Base-by-base conservation (phyloP, 2,797 vertebrate species). In the Limosa lapponica region DNA sequence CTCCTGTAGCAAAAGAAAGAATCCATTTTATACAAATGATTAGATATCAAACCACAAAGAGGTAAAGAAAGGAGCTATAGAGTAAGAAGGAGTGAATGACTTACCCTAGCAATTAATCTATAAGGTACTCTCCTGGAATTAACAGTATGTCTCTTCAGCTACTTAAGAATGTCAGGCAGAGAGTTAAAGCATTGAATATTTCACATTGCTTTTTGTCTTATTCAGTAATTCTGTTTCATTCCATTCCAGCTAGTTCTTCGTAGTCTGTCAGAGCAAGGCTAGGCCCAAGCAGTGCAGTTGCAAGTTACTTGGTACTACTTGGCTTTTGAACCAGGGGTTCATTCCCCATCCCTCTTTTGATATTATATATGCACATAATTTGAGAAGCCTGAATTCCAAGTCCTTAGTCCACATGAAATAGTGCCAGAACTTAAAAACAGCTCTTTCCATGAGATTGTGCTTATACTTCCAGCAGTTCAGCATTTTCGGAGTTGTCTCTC, bases 361-460 rank as follows among this genome's bases (percentile, higher is more conserved):
- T 49, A 34, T 54, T 44, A 28, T 44, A 25, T 17, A 36, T 17
- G 12, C 0, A 0, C 3, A 25, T 27, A 23, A 11, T 66, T 82
- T 57, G 18, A 36, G 41, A 72, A 72, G 14, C 5, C 23, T 72
- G 49, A 28, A 48, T 75, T 88, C 30, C 36, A 67, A 22, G 25
- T 74, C 15, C 12, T 48, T 36, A 44, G 28, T 72, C 23, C 22
- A 41, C 13, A 34, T 27, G 39, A 71, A 81, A 28, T 28, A 75
- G 17, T 61, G 22, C 6, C 12, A 82, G 46, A n/a, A 57, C 16
- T 57, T 65, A 39, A 85, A 72, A 75, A 3, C 5, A 23, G 8
- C 13, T 52, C 19, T 85, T 90, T 7, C 13, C 4, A 10, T 69
- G 55, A 44, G 8, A 23, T 62, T 82, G 46, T 43, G 23, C 3